Conservation (phyloP, 2,797 vertebrate genomes). For the Peromyscus eremicus region DNA sequence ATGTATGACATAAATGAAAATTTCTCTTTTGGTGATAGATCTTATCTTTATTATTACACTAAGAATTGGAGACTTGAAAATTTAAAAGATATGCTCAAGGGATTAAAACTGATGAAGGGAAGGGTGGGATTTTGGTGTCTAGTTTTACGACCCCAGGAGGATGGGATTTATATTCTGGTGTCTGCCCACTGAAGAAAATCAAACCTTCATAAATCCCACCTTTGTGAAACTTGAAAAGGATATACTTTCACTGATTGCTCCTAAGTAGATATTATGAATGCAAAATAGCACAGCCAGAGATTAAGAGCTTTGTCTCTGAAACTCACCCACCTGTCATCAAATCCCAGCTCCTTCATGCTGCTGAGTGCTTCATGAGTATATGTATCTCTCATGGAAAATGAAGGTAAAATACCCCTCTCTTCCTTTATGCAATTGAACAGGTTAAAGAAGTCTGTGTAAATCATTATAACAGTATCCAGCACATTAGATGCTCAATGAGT, state of each 20-base stretch:
- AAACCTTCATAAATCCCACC: background rate
- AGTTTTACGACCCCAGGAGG: background rate
- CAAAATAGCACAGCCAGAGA: background rate
- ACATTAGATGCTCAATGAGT: background rate
- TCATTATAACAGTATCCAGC: background rate
- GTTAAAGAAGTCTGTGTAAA: background rate
- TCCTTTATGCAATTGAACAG: background rate
- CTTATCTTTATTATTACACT: background rate
- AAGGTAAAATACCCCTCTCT: background rate
- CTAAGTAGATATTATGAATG: background rate
- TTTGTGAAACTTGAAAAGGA: slow-evolving; percentile 28
- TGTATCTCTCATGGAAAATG: background rate
- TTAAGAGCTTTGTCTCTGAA: background rate
- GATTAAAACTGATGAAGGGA: background rate
- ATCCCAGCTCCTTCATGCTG: background rate
- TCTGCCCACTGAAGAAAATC: background rate
- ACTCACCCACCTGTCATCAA: background rate
- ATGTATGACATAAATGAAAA: background rate
- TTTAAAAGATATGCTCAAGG: background rate
- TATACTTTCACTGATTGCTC: background rate
- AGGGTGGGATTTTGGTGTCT: background rate
- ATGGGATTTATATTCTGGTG: background rate
- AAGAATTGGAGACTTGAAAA: background rate
- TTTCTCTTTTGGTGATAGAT: background rate
- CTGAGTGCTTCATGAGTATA: background rate